Base-by-base conservation (phyloP, 2,113 vertebrate genomes). In the Spea bombifrons region DNA sequence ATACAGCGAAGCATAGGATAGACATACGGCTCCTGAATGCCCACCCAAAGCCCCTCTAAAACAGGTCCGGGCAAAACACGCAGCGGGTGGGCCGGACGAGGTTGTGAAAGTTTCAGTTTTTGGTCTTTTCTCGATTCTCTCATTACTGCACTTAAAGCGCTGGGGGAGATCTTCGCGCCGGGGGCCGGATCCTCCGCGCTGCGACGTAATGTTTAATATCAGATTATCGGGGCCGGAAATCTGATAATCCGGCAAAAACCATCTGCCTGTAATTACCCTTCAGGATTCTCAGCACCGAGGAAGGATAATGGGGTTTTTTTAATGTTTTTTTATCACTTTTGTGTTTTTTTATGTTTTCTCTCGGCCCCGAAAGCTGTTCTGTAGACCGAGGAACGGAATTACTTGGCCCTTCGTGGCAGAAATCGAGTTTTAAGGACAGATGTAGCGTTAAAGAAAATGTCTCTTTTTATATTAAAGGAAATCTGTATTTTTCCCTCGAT, bases 251-350 rank as follows among this genome's bases (percentile, higher is more conserved):
- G 16, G 55, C 9, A 61, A 48, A 5, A 70, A 49, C 55, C 75
- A 71, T 78, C 75, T 78, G 75, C 13, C 57, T 57, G 67, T 71
- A 71, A 71, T 78, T 71, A 71, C 75, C 43, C 75, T 10, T 50
- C 69, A 9, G 8, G 13, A 6, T 15, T 15, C 16, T 5, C 17
- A 17, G 8, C 69, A 17, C 66, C 16, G n/a, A 30, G 2, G 30
- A 30, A 30, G 30, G 30, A 30, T 30, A 30, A 30, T 43, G 45
- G 9, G 47, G 5, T 13, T 13, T 44, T 70, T 49, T 46, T 3
- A 45, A 9, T 48, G 16, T 47, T 6, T 8, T 8, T 59, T 70
- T 69, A 48, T 71, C 46, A n/a, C 45, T 64, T 17, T 64, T 30
- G 30, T 64, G 1, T 9, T 48, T 30, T 46, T 57, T 66, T 45